Evolutionary conservation across 2,113 vertebrate species (phyloP).

Genomic region (Nycticorax nycticorax): DNA sequence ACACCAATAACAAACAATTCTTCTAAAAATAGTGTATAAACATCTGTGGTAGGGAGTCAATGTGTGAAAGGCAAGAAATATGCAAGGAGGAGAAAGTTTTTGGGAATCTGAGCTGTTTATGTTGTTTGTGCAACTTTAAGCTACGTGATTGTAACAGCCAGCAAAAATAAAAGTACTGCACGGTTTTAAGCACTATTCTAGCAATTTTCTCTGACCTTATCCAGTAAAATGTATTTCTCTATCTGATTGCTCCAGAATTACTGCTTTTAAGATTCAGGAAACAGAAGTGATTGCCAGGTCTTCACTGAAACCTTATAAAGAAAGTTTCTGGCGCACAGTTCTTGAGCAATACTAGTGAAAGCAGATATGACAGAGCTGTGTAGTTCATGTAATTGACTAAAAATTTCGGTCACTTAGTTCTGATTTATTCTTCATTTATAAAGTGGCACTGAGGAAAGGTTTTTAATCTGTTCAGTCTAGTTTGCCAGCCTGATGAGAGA

Average conservation of each 20-base stretch:
- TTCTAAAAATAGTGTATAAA: not conserved
- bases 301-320: slow-evolving; percentile 1
- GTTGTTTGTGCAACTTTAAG: not conserved
- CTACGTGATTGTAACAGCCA: not conserved
- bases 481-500: not conserved
- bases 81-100: not conserved
- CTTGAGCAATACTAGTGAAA: not conserved
- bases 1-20: not conserved
- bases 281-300: not conserved
- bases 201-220: not conserved
- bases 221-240: not conserved
- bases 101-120: not conserved
- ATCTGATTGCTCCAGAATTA: not conserved
- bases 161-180: not conserved
- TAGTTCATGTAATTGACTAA: not conserved
- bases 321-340: not conserved
- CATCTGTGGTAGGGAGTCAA: not conserved
- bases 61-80: not conserved
- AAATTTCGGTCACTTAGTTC: not conserved
- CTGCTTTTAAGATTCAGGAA: slow-evolving; percentile 6
- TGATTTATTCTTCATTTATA: not conserved
- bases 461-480: not conserved
- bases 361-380: not conserved
- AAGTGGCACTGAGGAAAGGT: not conserved
- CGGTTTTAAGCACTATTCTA: not conserved